Conservation (phyloP, 92 coral and sea anemone species). For the Zoanthus solanderi region DNA sequence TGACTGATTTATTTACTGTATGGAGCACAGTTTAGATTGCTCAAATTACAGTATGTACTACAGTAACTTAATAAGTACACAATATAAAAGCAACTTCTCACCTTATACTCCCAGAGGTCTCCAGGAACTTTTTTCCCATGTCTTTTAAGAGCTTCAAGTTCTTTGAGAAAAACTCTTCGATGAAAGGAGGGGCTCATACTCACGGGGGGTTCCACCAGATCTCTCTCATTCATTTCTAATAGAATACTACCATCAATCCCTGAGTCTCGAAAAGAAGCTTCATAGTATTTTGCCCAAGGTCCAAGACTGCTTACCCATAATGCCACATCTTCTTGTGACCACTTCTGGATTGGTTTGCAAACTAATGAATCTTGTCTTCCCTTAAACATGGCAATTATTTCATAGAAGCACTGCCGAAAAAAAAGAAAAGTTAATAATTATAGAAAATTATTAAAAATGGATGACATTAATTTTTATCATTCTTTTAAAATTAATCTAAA, state of each 20-base stretch:
- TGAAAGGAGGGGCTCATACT: slow-evolving; percentile 65
- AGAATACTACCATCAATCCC: slow-evolving; percentile 84
- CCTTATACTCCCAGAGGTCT: slow-evolving; percentile 98
- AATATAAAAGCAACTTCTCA: not conserved
- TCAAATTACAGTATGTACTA: not conserved
- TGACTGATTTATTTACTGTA: too few species aligned
- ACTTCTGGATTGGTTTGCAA: slow-evolving; percentile 66
- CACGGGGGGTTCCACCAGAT: slow-evolving; percentile 71
- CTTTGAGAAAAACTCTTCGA: slow-evolving; percentile 74
- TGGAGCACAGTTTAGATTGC: too few species aligned
- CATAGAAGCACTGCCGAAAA: slow-evolving; percentile 69
- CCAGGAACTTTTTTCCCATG: slow-evolving; percentile 80
- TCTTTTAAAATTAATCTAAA: too few species aligned
- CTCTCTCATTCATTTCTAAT: slow-evolving; percentile 77
- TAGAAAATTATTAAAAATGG: too few species aligned
- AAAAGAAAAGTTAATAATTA: not conserved
- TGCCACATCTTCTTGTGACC: slow-evolving; percentile 81
- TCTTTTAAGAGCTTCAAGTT: slow-evolving; percentile 66
- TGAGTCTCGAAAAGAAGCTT: slow-evolving; percentile 62
- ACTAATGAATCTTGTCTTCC: slow-evolving; percentile 71
- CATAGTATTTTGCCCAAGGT: slow-evolving; percentile 77
- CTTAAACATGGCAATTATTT: slow-evolving; percentile 62
- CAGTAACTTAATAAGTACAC: not conserved
- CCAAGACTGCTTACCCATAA: slow-evolving; percentile 82
- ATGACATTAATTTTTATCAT: too few species aligned